Base-by-base conservation (phyloP, 2,888 invertebrate genomes). In the Epiperipatus broadwayi region DNA sequence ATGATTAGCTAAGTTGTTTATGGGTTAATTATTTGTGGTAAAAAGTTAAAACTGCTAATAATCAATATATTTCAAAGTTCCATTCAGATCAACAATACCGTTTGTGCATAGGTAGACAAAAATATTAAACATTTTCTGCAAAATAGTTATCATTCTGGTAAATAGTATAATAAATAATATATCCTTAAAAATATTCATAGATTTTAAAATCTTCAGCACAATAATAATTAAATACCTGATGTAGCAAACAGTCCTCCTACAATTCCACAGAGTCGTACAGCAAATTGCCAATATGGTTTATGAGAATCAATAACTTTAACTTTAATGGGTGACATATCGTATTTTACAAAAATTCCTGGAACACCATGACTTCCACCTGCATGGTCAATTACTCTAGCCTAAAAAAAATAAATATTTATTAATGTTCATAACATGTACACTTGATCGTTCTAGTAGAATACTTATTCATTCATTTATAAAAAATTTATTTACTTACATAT, bases 341-440 rank as follows among this genome's bases (percentile, higher is more conserved):
- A 93, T 58, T 89, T 89, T 50, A 93, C 78, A 57, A 83, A 91
- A 46, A 93, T 77, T 16, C 93, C 93, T 0, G 91, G 83, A 15
- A 83, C 75, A 1, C 91, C 91, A 53, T 89, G 89, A 12, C 85
- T 85, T 19, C 85, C 89, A 53, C 69, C 68, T 8, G 53, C 48
- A 49, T 69, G 67, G 46, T 63, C 71, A 37, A 91, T 75, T 2
- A 76, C 75, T 46, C 91, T 68, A 49, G 74, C 72, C 53, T 87
- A 47, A 12, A 48, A 49, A 18, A 21, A 35, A 31, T 28, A 25
- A 10, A 34, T 2, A 15, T 16, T 15, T 37, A 25, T 38, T 33
- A 4, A 16, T 4, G 18, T 32, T 5, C 4, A 10, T 32, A 15
- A 14, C 14, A 18, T 14, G 18, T 5, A 5, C n/a, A 21, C 21